Conservation (phyloP, 2,113 vertebrate genomes). For the Saiga tatarica region DNA sequence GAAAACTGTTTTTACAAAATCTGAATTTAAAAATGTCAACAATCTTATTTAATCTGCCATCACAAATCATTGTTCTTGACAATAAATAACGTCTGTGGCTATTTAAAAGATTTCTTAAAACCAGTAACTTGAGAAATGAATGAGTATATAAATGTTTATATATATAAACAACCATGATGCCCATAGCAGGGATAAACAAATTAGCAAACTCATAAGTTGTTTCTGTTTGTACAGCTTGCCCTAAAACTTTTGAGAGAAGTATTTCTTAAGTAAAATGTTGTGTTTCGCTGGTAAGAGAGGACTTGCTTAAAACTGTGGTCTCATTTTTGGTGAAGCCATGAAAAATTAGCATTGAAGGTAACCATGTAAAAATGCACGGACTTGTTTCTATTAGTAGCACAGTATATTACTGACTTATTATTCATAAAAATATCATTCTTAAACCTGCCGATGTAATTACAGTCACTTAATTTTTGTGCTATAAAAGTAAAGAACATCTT, state of each 20-base stretch:
- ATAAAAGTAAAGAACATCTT: not conserved
- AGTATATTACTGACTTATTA: not conserved
- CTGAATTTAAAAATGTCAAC: not conserved
- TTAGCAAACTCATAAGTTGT: not conserved
- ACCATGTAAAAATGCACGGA: not conserved
- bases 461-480: not conserved
- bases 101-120: slow-evolving; percentile 29
- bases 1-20: slow-evolving; percentile 27
- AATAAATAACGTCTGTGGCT: not conserved
- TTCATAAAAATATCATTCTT: slow-evolving; percentile 7
- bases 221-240: not conserved
- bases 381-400: not conserved
- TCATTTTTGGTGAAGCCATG: not conserved
- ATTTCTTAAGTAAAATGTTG: not conserved
- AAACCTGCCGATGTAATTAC: not conserved
- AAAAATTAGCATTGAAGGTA: not conserved
- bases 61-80: not conserved
- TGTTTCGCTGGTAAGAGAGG: not conserved
- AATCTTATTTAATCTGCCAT: not conserved
- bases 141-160: not conserved
- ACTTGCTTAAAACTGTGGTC: not conserved
- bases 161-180: not conserved
- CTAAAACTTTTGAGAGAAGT: not conserved
- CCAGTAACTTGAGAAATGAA: slow-evolving; percentile 6
- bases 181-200: not conserved